A percentile compares a stretch with the other conserved stretches of the same genome.
Evolutionary conservation across 2,113 vertebrate genomes (phyloP).

Genomic region (Ahaetulla prasina): DNA sequence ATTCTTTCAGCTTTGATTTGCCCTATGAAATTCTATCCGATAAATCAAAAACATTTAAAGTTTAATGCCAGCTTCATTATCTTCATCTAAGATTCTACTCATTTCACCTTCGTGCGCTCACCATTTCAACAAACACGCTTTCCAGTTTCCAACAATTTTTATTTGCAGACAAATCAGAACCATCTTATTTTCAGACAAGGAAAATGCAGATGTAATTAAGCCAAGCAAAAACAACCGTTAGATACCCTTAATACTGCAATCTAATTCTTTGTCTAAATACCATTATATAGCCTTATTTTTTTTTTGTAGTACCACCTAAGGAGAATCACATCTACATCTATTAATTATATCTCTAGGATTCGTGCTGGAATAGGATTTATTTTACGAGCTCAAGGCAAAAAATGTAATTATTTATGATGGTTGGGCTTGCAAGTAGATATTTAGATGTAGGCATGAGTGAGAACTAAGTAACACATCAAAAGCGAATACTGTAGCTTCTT

Average conservation of each 20-base stretch:
- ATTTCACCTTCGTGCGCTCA: background rate
- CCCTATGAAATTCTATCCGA: background rate
- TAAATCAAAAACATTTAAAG: background rate
- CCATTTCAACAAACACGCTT: background rate
- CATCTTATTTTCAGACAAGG: background rate
- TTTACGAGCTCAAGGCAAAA: background rate
- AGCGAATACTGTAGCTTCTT: background rate
- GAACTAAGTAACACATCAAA: background rate
- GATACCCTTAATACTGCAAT: background rate
- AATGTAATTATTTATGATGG: background rate
- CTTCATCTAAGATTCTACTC: background rate
- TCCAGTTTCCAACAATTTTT: background rate
- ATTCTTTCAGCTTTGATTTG: background rate
- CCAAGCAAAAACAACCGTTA: background rate
- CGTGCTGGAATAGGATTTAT: background rate
- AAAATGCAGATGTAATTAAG: background rate
- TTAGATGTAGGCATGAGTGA: background rate
- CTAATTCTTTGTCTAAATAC: background rate
- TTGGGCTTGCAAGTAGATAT: background rate
- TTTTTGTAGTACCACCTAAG: background rate
- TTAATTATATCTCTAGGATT: background rate
- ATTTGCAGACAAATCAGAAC: background rate
- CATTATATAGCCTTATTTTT: background rate
- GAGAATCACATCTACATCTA: background rate
- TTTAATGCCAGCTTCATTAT: background rate